Evolutionary conservation across 2,113 vertebrate genomes (phyloP).

Genomic region (Rhea americana): DNA sequence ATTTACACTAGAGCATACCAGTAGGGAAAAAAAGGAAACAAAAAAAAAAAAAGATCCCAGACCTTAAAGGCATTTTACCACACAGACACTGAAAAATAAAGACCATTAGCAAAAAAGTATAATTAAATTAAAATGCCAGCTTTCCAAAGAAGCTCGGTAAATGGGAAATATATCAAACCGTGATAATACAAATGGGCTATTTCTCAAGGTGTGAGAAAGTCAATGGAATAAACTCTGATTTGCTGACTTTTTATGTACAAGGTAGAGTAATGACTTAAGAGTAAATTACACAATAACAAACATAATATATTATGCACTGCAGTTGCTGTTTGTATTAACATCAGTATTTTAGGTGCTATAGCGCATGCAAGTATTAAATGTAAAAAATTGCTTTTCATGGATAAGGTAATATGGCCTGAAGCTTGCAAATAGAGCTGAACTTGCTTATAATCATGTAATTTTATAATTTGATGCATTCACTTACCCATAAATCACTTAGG

Average conservation of each 20-base stretch:
- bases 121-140: conserved; percentile 87
- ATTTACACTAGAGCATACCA: conserved; percentile 74
- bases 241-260: conserved; percentile 63
- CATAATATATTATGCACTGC: neutral
- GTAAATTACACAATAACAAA: conserved; percentile 44
- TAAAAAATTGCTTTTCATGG: neutral
- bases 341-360: neutral
- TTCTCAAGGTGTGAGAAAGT: conserved; percentile 82
- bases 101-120: conserved; percentile 86
- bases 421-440: neutral
- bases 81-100: conserved; percentile 87
- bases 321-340: neutral
- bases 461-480: neutral
- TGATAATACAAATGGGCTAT: conserved; percentile 82
- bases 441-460: neutral
- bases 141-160: conserved; percentile 77
- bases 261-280: conserved; percentile 63
- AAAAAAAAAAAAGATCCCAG: conserved; percentile 59
- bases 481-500: neutral
- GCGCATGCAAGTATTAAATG: neutral
- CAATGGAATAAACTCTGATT: conserved; percentile 78
- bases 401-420: neutral
- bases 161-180: conserved; percentile 84
- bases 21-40: neutral
- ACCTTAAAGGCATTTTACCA: conserved; percentile 69